Base-by-base conservation (phyloP, 1,140 invertebrate species). In the Samia ricini region DNA sequence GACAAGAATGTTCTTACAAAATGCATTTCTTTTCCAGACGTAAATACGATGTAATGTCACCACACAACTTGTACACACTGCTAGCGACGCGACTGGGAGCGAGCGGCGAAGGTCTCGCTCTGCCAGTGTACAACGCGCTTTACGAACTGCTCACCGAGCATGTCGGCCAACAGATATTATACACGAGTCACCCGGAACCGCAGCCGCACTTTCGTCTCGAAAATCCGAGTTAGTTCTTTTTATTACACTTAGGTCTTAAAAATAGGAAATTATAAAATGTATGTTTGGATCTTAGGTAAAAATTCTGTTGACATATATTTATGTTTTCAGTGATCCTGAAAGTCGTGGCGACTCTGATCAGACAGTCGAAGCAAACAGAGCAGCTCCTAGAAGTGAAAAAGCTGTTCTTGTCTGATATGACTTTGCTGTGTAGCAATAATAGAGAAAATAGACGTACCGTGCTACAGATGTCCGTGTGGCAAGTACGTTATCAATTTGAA, bases 381-480 rank as follows among this genome's bases (percentile, higher is more conserved):
- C 95, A 96, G 54, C 91, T 99, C 36, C 89, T 99, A 60, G 96
- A 98, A 84, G 97, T 99, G 51, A 99, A 99, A 80, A 98, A 98
- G 81, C 91, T 98, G 7, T 99, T 99, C 88, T 93, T 99, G 2
- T 98, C 97, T 15, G 98, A 99, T 88, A 98, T 99, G 95, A 99
- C 98, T 4, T 91, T 98, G 58, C 91, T 99, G 18, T 99, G 98
- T 86, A 99, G 98, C 80, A 98, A 98, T 83, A 99, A 98, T 85
- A 93, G 98, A 19, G 98, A 99, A 85, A 99, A 99, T 90, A 91
- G 99, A 56, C 91, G 98, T 68, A 99, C 97, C 0, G 97, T 99
- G 1, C 92, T 99, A 12, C 99, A 99, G 91, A 99, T 99, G 99
- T 99, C 98, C 5, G 99, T 99, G 0, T 99, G 99, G 99, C 99